Percentiles rank a stretch among this genome's conserved stretches.
These are phyloP conservation scores for Caenorhabditis brenneri DNA, from an alignment of 1,140 invertebrate genomes.

Conservation along the genomic window DNA sequence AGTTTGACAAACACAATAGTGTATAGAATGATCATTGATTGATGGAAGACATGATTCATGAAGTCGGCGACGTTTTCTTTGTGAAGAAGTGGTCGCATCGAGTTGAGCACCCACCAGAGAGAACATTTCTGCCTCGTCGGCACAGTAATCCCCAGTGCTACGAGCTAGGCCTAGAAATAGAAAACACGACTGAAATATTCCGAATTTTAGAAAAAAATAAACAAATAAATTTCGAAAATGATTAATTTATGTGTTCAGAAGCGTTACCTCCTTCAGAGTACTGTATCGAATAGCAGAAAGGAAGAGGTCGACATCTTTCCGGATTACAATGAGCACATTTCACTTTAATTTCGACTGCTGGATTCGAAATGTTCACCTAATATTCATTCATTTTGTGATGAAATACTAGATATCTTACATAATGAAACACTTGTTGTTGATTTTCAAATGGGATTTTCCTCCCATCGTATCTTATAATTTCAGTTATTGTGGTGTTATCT, in stretches of 20 bases:
- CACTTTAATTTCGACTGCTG: not conserved
- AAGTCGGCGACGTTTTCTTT: not conserved
- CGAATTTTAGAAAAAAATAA: no score
- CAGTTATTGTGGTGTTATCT: not conserved
- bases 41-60: constrained; percentile 36
- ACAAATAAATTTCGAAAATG: not conserved
- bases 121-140: constrained; percentile 7
- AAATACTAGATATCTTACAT: not conserved
- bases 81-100: constrained; percentile 10
- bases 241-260: not conserved
- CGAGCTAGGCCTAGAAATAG: not conserved
- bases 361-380: constrained; percentile 19
- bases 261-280: not conserved
- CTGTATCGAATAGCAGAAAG: constrained; percentile 9
- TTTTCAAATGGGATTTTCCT: constrained; percentile 23
- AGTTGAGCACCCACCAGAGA: constrained; percentile 15
- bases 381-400: not conserved
- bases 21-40: not conserved
- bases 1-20: constrained; percentile 25
- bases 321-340: constrained; percentile 27
- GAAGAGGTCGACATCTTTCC: constrained; percentile 4
- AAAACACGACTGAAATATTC: no score
- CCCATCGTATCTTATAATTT: constrained; percentile 9
- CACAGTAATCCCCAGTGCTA: constrained; percentile 28
- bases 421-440: constrained; percentile 9